Conservation (phyloP, 2,888 invertebrate species). For the Lasius platythorax region DNA sequence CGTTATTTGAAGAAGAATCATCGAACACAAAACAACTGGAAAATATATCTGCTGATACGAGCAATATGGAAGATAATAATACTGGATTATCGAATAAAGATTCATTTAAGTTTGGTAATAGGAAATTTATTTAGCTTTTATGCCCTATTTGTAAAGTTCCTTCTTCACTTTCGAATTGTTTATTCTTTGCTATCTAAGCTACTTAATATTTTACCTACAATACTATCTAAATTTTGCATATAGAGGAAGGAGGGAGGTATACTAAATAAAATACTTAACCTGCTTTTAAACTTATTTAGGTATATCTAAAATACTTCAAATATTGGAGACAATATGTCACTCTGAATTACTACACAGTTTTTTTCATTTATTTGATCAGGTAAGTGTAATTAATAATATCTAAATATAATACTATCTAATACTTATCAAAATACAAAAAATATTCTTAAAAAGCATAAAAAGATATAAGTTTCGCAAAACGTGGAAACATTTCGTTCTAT, state of each 20-base stretch:
- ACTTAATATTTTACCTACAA: not conserved
- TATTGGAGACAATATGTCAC: no score
- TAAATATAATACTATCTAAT: not conserved
- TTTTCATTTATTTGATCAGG: not conserved
- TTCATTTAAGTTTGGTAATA: not conserved
- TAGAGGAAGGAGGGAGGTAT: not conserved
- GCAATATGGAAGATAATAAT: not conserved
- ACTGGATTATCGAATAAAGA: no score
- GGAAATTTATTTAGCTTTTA: not conserved
- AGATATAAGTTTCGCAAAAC: not conserved
- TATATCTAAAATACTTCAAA: no score
- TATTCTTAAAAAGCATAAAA: not conserved
- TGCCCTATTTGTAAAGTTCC: not conserved
- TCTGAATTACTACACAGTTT: no score
- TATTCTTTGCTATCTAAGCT: not conserved
- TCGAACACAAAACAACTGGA: not conserved
- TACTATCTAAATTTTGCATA: not conserved
- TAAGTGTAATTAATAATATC: not conserved
- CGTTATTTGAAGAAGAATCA: not conserved
- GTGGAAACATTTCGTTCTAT: not conserved
- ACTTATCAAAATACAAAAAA: slow-evolving; percentile 11
- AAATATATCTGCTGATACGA: not conserved
- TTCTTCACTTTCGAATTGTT: not conserved
- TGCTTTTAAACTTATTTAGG: not conserved
- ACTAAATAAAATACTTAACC: not conserved